Evolutionary conservation across 2,888 invertebrate species (phyloP), one percentile per base, ranked within the genome.

Genomic region (Mesodorylaimus sp.): DNA sequence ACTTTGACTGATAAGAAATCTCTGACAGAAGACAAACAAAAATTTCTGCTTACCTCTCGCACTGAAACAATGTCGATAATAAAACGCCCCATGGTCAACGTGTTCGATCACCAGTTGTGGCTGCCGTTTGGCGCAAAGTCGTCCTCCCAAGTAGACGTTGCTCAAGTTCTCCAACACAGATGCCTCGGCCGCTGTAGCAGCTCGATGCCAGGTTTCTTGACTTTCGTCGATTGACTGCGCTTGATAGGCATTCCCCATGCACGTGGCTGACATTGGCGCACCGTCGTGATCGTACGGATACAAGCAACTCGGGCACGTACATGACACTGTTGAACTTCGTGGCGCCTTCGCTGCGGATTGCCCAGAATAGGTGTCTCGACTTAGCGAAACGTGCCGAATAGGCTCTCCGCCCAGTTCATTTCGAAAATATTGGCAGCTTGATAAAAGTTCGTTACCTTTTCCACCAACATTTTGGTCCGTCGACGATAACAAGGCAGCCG

Each of bases 41-140:
- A n/a, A n/a, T n/a, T n/a, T n/a, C n/a, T n/a, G 67, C 76, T 74
- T 68, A 83, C 83, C 79, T 73, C 81, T 79, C 57, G 78, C 79
- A 63, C 80, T 77, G 70, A 93, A 93, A 70, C 85, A 84, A 63
- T 81, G 79, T 58, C 85, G 76, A 68, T 87, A 93, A 69, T 88
- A 91, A 58, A 80, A 75, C 32, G 88, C 86, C 21, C 91, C 91
- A 49, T 67, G 64, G 55, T 73, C 73, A 29, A 69, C 65, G 54
- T 70, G 69, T 56, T 73, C 73, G 37, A 65, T 60, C 32, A 64
- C 61, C 16, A 59, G 57, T 46, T 61, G 59, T 3, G 57, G 56
- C 45, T 63, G 64, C 2, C 64, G 54, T 7, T 57, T 56, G 55
- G 64, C 83, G 81, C 83, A 53, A 74, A 75, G 45, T 75, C 77